These are phyloP conservation scores for Deroplatys truncata DNA, from an alignment of 2,888 invertebrate species.

Conservation along the genomic window DNA sequence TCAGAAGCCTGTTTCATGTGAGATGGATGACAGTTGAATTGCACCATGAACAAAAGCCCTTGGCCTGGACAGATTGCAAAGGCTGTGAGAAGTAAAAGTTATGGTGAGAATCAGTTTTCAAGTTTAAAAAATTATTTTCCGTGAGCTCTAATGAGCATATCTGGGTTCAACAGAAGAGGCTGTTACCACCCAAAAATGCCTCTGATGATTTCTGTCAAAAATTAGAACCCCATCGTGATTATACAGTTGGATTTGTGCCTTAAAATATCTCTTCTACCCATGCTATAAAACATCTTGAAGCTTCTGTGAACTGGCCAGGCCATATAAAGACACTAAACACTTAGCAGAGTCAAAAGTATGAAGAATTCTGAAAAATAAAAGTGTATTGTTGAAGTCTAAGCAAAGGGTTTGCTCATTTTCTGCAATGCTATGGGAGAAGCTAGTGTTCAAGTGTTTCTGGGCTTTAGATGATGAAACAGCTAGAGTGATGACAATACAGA, in stretches of 20 bases:
- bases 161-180: not conserved
- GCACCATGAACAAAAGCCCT: not conserved
- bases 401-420: not conserved
- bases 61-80: not conserved
- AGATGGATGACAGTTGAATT: not conserved
- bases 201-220: not conserved
- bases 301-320: slow-evolving; percentile 21
- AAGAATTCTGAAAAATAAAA: not conserved
- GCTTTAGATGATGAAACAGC: not conserved
- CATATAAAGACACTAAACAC: slow-evolving; percentile 7
- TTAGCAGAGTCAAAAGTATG: not conserved
- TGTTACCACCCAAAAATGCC: not conserved
- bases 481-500: slow-evolving; percentile 25
- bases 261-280: slow-evolving; percentile 31
- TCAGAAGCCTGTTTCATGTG: slow-evolving; percentile 9
- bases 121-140: slow-evolving; percentile 8
- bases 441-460: not conserved
- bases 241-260: slow-evolving; percentile 33
- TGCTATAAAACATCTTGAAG: slow-evolving; percentile 21
- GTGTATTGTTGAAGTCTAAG: not conserved
- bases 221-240: slow-evolving; percentile 9
- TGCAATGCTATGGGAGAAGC: not conserved
- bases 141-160: not conserved
- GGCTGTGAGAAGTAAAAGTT: not conserved
- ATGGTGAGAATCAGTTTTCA: slow-evolving; percentile 1